phyloP scores from a whole-genome alignment of 2,797 vertebrate species.

The Syngnathus rostellatus region DNA sequence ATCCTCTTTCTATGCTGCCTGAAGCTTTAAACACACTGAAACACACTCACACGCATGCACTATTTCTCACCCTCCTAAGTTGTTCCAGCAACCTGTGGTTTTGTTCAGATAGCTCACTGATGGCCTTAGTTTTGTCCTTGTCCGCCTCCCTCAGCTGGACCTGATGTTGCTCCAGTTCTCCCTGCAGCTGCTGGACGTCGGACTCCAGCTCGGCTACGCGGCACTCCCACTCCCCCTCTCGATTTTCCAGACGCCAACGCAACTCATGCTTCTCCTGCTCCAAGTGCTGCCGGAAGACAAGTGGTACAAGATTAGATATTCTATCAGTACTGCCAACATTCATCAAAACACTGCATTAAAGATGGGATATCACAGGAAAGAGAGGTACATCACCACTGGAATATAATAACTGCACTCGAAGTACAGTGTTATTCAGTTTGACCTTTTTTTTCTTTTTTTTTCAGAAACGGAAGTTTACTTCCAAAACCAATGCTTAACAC shows the following conservation, averaged over 20 bases:
- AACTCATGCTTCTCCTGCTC: slow-evolving; percentile 96
- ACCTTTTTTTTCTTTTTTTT: neutral
- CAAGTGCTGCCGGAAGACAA: slow-evolving; percentile 72
- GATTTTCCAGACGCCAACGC: slow-evolving; percentile 83
- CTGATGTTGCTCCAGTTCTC: slow-evolving; percentile 87
- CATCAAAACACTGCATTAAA: neutral
- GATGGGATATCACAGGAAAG: neutral
- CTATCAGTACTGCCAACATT: slow-evolving; percentile 4
- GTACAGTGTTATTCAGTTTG: neutral
- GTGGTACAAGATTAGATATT: neutral
- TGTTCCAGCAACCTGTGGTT: slow-evolving; percentile 96
- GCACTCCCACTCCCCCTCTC: slow-evolving; percentile 95
- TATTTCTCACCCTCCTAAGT: slow-evolving; percentile 87
- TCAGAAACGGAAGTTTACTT: neutral
- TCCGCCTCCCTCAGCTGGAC: slow-evolving; percentile 85
- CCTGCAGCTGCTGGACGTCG: slow-evolving; percentile 89
- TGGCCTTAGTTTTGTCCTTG: slow-evolving; percentile 81
- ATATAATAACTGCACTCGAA: neutral
- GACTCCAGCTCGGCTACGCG: slow-evolving; percentile 93
- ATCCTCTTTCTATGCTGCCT: slow-evolving; percentile 16
- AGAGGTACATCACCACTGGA: neutral
- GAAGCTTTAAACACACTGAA: slow-evolving; percentile 13
- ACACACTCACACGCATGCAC: neutral
- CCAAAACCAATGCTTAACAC: no score
- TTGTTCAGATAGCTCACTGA: slow-evolving; percentile 92